These are phyloP conservation scores for Oncorhynchus gorbuscha DNA, from an alignment of 2,113 vertebrate species.

Conservation along the genomic window DNA sequence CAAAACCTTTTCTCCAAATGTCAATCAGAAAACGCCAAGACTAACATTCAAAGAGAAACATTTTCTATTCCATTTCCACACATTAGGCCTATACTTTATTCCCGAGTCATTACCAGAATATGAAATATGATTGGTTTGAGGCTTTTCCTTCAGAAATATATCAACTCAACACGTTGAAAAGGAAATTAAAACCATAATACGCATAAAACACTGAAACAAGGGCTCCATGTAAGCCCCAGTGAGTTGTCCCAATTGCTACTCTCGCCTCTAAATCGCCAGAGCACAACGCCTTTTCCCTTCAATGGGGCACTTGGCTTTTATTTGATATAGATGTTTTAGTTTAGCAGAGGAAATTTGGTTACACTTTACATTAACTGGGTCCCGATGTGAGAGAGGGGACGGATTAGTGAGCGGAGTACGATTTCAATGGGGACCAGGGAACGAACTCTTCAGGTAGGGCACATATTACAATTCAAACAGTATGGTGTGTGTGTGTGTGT, in stretches of 20 bases:
- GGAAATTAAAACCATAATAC: constrained; percentile 65
- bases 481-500: constrained; percentile 53
- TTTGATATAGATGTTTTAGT: constrained; percentile 72
- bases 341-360: constrained; percentile 77
- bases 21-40: neutral
- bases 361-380: constrained; percentile 73
- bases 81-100: neutral
- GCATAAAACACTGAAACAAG: constrained; percentile 52
- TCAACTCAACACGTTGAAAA: constrained; percentile 51
- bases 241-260: constrained; percentile 46
- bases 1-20: neutral
- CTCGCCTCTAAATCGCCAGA: constrained; percentile 55
- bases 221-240: constrained; percentile 47
- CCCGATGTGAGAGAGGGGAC: constrained; percentile 67
- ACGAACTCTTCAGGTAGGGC: constrained; percentile 66
- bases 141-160: constrained; percentile 1
- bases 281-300: constrained; percentile 45
- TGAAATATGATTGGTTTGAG: neutral
- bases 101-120: neutral
- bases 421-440: constrained; percentile 67
- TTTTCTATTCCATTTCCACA: neutral
- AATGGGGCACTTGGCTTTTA: constrained; percentile 59
- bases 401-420: constrained; percentile 65
- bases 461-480: constrained; percentile 70
- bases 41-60: neutral